These are phyloP conservation scores for Tamias sibiricus DNA, from an alignment of 2,113 vertebrate species.

Conservation along the genomic window DNA sequence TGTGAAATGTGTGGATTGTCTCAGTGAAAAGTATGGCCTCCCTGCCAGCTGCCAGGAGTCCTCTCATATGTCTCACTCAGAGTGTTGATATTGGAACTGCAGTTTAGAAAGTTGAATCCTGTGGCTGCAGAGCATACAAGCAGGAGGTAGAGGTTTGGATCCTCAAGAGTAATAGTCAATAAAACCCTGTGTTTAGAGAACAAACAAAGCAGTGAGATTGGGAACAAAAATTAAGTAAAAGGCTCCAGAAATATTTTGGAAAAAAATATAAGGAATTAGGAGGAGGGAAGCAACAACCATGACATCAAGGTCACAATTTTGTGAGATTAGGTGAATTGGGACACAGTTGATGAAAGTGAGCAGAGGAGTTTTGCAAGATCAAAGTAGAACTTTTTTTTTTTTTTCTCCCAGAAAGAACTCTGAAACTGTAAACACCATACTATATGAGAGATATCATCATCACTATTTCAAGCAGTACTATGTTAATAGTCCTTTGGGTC, in stretches of 20 bases:
- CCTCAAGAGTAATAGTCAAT: not conserved
- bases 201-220: not conserved
- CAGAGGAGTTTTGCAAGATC: not conserved
- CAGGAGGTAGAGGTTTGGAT: not conserved
- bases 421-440: not conserved
- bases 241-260: not conserved
- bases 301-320: not conserved
- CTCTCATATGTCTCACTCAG: not conserved
- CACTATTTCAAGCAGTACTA: not conserved
- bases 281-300: not conserved
- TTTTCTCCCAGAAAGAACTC: not conserved
- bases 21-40: not conserved
- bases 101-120: not conserved
- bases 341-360: not conserved
- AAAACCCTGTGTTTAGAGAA: not conserved
- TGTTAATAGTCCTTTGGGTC: constrained; percentile 21
- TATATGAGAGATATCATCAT: not conserved
- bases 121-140: accelerated
- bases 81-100: not conserved
- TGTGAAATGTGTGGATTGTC: not conserved
- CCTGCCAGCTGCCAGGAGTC: not conserved
- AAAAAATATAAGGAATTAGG: not conserved
- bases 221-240: not conserved
- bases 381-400: not conserved
- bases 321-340: not conserved